Conservation (phyloP, 2,113 vertebrate species). For the Scophthalmus maximus region DNA sequence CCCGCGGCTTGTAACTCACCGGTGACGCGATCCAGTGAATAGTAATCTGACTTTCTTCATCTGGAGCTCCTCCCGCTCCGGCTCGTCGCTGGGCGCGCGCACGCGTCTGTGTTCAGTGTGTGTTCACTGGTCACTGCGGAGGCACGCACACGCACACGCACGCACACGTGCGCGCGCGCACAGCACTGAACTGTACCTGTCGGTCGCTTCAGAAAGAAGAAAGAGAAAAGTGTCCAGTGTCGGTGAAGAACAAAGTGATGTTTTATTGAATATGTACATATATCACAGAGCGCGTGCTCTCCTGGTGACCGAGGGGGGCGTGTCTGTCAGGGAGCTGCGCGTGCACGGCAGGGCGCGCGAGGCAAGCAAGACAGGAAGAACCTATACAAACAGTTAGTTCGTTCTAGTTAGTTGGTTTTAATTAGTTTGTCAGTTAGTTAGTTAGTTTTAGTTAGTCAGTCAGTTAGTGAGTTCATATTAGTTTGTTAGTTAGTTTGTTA, state of each 20-base stretch:
- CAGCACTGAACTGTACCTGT: too few relatives aligned
- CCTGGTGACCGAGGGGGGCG: constrained; percentile 2
- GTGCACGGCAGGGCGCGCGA: background rate
- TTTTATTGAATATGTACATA: background rate
- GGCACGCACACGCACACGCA: too few relatives aligned
- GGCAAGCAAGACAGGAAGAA: constrained; percentile 4
- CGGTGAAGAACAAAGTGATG: background rate
- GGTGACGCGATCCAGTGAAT: constrained; percentile 30
- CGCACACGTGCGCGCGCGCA: too few relatives aligned
- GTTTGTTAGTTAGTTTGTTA: too few relatives aligned
- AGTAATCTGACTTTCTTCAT: constrained; percentile 39
- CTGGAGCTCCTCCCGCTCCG: constrained; percentile 12
- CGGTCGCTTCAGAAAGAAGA: too few relatives aligned
- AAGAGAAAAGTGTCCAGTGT: too few relatives aligned
- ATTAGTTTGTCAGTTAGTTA: too few relatives aligned
- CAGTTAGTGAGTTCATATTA: too few relatives aligned
- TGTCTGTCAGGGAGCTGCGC: constrained; percentile 9
- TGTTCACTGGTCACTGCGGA: constrained; percentile 11
- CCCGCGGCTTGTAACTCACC: constrained; percentile 13
- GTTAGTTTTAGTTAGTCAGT: too few relatives aligned
- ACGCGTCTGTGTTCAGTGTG: background rate
- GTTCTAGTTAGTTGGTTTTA: too few relatives aligned
- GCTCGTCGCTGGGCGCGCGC: background rate
- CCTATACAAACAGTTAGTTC: too few relatives aligned
- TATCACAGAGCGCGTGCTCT: background rate